phyloP scores from a whole-genome alignment of 2,797 vertebrate genomes.

The Echiichthys vipera region DNA sequence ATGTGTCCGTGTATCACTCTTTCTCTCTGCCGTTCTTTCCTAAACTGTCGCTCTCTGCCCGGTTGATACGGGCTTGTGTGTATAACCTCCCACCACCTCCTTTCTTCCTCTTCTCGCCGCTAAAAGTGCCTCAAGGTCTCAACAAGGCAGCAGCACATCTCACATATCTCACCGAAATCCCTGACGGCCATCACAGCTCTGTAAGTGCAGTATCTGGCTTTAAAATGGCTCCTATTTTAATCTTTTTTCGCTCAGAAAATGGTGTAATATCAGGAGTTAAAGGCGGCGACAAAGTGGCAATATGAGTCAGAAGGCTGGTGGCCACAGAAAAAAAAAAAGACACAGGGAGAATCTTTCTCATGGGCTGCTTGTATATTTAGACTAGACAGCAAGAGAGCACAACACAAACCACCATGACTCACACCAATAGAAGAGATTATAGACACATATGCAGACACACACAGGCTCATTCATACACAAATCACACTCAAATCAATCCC shows the following conservation, averaged over 20 bases:
- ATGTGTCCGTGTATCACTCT: slow-evolving; percentile 21
- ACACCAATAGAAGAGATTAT: slow-evolving; percentile 41
- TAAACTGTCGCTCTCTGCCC: slow-evolving; percentile 31
- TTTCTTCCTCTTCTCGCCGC: slow-evolving; percentile 47
- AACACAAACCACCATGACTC: slow-evolving; percentile 65
- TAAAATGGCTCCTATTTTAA: slow-evolving; percentile 66
- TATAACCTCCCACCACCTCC: slow-evolving; percentile 48
- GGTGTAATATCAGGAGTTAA: slow-evolving; percentile 54
- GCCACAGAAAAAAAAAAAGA: slow-evolving; percentile 30
- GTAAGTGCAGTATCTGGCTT: slow-evolving; percentile 43
- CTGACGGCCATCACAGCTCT: slow-evolving; percentile 52
- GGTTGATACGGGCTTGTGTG: slow-evolving; percentile 33
- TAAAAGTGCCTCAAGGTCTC: slow-evolving; percentile 64
- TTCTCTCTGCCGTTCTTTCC: slow-evolving; percentile 25
- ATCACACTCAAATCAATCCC: slow-evolving; percentile 48
- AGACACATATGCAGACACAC: slow-evolving; percentile 38
- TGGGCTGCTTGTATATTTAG: slow-evolving; percentile 73
- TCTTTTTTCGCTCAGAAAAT: slow-evolving; percentile 30
- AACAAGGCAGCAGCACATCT: slow-evolving; percentile 36
- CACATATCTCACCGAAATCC: slow-evolving; percentile 17
- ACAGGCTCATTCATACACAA: slow-evolving; percentile 47
- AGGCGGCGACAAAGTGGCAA: slow-evolving; percentile 41
- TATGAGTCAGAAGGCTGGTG: slow-evolving; percentile 66
- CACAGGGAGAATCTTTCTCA: slow-evolving; percentile 69
- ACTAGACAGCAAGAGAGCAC: slow-evolving; percentile 59